A percentile compares a stretch with the other conserved stretches of the same genome.
These are phyloP conservation scores for Pristionchus exspectatus DNA, from an alignment of 2,888 invertebrate species.

Conservation along the genomic window DNA sequence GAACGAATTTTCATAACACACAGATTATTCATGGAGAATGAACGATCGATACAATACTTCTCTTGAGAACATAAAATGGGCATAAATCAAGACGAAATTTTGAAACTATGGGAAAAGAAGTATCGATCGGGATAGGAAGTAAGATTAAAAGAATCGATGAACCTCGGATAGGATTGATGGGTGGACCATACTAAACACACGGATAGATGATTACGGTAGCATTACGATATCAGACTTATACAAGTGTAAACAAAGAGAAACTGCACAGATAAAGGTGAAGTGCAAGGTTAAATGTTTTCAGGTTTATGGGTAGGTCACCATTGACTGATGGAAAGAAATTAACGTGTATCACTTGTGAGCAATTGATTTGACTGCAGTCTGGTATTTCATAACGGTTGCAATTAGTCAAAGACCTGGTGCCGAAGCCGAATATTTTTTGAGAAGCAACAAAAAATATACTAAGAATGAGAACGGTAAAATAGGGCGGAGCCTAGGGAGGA, in stretches of 20 bases:
- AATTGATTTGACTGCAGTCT: constrained; percentile 32
- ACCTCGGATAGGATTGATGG: constrained; percentile 45
- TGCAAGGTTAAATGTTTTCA: neutral
- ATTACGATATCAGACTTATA: constrained; percentile 25
- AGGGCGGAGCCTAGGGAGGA: no score
- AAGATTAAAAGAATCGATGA: constrained; percentile 26
- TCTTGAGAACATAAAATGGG: neutral
- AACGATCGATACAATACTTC: constrained; percentile 31
- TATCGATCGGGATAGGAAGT: constrained; percentile 39
- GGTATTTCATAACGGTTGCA: neutral
- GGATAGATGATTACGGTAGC: constrained; percentile 4
- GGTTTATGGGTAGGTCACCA: neutral
- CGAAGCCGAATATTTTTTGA: neutral
- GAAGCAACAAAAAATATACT: neutral
- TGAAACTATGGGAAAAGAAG: neutral
- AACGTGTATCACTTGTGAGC: constrained; percentile 39
- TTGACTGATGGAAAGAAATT: neutral
- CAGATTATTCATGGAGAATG: constrained; percentile 12
- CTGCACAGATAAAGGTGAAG: neutral
- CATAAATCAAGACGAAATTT: neutral
- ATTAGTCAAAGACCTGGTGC: constrained; percentile 12
- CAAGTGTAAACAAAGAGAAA: neutral
- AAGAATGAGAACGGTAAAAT: neutral
- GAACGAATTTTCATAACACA: constrained; percentile 21
- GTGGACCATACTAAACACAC: constrained; percentile 44